Percentiles rank a stretch among this genome's conserved stretches.
These are phyloP conservation scores for Unio delphinus DNA, from an alignment of 2,888 invertebrate genomes.

Conservation along the genomic window DNA sequence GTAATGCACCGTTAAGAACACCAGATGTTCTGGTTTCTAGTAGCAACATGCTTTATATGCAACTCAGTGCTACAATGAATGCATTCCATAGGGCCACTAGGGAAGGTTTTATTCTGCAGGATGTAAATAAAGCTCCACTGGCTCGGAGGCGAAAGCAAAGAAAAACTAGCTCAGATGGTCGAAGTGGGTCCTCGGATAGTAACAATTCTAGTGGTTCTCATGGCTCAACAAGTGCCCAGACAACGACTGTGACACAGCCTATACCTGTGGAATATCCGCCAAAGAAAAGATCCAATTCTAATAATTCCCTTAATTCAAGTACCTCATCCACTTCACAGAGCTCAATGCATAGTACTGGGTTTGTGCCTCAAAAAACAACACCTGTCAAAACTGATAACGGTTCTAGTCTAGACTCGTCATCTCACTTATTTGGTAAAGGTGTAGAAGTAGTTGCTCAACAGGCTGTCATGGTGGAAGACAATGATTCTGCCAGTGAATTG, in stretches of 20 bases:
- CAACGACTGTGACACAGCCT: conserved; percentile 6
- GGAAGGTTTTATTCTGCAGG: conserved; percentile 83
- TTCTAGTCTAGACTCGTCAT: conserved; percentile 23
- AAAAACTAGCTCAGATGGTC: conserved; percentile 64
- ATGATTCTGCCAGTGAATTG: conserved; percentile 32
- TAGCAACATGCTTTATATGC: conserved; percentile 74
- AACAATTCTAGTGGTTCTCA: conserved; percentile 52
- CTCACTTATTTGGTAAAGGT: conserved; percentile 11
- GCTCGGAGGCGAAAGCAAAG: conserved; percentile 77
- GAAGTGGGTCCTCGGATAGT: conserved; percentile 65
- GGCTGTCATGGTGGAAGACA: conserved; percentile 12
- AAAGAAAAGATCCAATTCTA: conserved; percentile 30
- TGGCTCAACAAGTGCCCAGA: conserved; percentile 21
- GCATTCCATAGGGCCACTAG: conserved; percentile 81
- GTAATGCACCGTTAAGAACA: conserved; percentile 77
- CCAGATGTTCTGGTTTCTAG: conserved; percentile 76
- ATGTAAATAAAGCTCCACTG: conserved; percentile 81
- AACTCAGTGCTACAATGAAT: conserved; percentile 78
- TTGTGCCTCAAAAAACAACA: conserved; percentile 45
- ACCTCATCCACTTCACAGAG: conserved; percentile 52
- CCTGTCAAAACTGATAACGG: conserved; percentile 15
- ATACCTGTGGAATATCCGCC: not conserved
- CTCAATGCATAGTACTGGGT: conserved; percentile 59
- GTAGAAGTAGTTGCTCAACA: conserved; percentile 1
- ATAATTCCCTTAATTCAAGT: conserved; percentile 47